A percentile compares a stretch with the other conserved stretches of the same genome.
Conservation (phyloP, 30 jellyfish, hydroid and myxozoan genomes). For the Chrysaora quinquecirrha region DNA sequence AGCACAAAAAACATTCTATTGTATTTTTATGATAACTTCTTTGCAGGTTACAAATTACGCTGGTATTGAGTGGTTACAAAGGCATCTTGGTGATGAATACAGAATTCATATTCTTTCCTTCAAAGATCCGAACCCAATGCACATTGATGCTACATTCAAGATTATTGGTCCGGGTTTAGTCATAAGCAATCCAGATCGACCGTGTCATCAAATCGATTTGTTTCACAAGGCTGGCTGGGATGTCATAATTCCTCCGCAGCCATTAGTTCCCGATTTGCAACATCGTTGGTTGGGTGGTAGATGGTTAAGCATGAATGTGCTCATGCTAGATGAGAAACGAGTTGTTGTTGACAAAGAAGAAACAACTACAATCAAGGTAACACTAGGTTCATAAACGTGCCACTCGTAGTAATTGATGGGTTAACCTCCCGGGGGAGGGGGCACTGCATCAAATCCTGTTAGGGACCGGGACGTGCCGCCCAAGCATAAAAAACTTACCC, state of each 20-base stretch:
- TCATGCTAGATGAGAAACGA: conserved; percentile 88
- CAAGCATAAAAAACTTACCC: too few species aligned
- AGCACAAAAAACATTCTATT: too few species aligned
- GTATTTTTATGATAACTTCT: too few species aligned
- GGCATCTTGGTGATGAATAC: conserved; percentile 88
- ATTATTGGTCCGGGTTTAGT: conserved; percentile 85
- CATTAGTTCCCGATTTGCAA: conserved; percentile 72
- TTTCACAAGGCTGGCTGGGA: conserved; percentile 88
- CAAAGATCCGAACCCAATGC: conserved; percentile 93
- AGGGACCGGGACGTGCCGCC: too few species aligned
- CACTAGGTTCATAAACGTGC: too few species aligned
- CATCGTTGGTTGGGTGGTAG: conserved; percentile 88
- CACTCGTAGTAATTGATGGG: too few species aligned
- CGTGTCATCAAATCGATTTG: conserved; percentile 63
- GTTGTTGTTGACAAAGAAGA: conserved; percentile 85
- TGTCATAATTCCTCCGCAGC: conserved; percentile 64
- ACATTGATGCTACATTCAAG: conserved; percentile 85
- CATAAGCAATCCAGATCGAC: conserved; percentile 76
- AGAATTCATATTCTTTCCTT: conserved; percentile 68
- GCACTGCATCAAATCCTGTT: too few species aligned
- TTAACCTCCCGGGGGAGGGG: too few species aligned
- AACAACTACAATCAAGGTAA: conserved; percentile 72
- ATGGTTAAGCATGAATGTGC: conserved; percentile 85
- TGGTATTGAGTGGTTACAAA: conserved; percentile 88
- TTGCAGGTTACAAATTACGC: conserved; percentile 77